phyloP scores from a whole-genome alignment of 2,888 invertebrate genomes.

The Drosophila robusta region DNA sequence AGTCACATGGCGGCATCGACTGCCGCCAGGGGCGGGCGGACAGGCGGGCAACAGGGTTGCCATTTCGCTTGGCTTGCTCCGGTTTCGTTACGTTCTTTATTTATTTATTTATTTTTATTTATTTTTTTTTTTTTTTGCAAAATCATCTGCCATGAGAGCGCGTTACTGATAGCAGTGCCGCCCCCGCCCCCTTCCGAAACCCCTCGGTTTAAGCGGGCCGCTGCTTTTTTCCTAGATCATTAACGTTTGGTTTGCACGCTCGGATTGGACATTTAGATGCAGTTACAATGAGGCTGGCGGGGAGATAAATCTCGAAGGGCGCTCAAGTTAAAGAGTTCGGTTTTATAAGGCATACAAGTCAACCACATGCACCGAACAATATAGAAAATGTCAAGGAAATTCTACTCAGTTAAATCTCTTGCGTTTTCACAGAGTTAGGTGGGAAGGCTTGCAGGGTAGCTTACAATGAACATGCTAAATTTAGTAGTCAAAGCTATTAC shows the following conservation, averaged over 20 bases:
- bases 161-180: slow-evolving; percentile 64
- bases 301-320: slow-evolving; percentile 7
- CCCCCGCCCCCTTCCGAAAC: background rate
- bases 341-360: background rate
- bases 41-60: slow-evolving; percentile 34
- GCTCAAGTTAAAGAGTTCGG: background rate
- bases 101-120: slow-evolving; percentile 9
- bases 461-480: background rate
- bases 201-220: slow-evolving; percentile 1
- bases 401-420: background rate
- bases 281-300: background rate
- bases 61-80: slow-evolving; percentile 56
- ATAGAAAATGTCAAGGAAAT: no score
- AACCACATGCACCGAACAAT: background rate
- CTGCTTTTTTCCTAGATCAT: slow-evolving; percentile 59
- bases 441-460: background rate
- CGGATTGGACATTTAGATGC: slow-evolving; percentile 27
- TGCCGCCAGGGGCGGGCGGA: slow-evolving; percentile 22
- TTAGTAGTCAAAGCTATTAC: no score
- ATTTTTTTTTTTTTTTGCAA: slow-evolving; percentile 32
- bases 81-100: slow-evolving; percentile 36
- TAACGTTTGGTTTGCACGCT: slow-evolving; percentile 56
- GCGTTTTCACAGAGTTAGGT: background rate
- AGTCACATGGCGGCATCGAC: slow-evolving; percentile 71
- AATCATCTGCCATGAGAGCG: slow-evolving; percentile 67